A percentile compares a stretch with the other conserved stretches of the same genome.
These are phyloP conservation scores for Lepeophtheirus nordmannii DNA, from an alignment of 2,888 invertebrate species.

Conservation along the genomic window DNA sequence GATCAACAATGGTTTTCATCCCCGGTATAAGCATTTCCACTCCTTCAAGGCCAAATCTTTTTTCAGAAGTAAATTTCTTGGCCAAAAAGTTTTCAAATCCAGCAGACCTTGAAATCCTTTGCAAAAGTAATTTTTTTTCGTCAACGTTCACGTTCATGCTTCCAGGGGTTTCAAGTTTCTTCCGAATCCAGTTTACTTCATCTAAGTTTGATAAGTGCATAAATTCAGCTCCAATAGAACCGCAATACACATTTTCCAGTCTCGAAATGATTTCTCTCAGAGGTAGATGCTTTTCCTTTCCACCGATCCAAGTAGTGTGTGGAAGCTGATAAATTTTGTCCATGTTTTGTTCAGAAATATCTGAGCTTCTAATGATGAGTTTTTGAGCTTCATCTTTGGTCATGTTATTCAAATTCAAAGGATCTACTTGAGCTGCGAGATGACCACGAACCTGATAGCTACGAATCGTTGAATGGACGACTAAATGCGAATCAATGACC, in stretches of 20 bases:
- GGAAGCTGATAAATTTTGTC: constrained; percentile 90
- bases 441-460: constrained; percentile 80
- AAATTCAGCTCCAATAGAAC: constrained; percentile 94
- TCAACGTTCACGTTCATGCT: constrained; percentile 66
- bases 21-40: constrained; percentile 97
- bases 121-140: constrained; percentile 81
- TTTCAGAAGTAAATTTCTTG: constrained; percentile 96
- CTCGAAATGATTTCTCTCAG: constrained; percentile 81
- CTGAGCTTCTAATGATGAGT: constrained; percentile 44
- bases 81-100: constrained; percentile 93
- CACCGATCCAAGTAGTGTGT: constrained; percentile 90
- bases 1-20: constrained; percentile 95
- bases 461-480: constrained; percentile 94
- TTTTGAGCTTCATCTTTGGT: constrained; percentile 47
- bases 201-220: constrained; percentile 99
- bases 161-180: constrained; percentile 86
- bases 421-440: constrained; percentile 94
- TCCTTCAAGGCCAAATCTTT: constrained; percentile 96
- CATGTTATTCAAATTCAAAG: constrained; percentile 71
- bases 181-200: constrained; percentile 96
- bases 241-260: constrained; percentile 84
- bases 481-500: constrained; percentile 91
- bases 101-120: constrained; percentile 35
- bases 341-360: constrained; percentile 53
- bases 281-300: constrained; percentile 69